A percentile compares a stretch with the other conserved stretches of the same genome.
Conservation (phyloP, 1,140 invertebrate genomes). For the Drosophila littoralis region DNA sequence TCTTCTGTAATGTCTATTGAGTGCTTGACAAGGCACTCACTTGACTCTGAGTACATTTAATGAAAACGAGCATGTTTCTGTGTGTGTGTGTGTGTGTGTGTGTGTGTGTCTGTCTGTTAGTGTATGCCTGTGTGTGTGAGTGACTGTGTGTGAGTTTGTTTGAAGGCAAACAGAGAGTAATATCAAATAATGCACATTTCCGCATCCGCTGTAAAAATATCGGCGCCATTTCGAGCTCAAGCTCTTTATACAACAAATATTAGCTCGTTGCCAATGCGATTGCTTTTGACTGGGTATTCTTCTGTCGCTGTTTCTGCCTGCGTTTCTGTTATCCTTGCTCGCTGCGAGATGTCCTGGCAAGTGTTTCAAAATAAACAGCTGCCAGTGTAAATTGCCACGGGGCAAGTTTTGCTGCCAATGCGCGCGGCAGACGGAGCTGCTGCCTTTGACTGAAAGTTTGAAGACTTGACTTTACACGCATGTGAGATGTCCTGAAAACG, state of each 20-base stretch:
- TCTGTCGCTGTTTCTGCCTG: neutral
- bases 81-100: neutral
- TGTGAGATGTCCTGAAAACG: constrained; percentile 21
- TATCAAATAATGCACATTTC: constrained; percentile 79
- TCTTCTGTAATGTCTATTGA: constrained; percentile 11
- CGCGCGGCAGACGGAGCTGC: constrained; percentile 7
- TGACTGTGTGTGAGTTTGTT: neutral
- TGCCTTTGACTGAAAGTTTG: constrained; percentile 48
- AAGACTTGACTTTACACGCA: constrained; percentile 48
- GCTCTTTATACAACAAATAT: constrained; percentile 43
- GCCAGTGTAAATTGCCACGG: constrained; percentile 75
- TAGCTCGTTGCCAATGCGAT: constrained; percentile 46
- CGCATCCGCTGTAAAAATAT: constrained; percentile 63
- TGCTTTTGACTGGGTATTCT: constrained; percentile 6
- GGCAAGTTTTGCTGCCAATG: constrained; percentile 52
- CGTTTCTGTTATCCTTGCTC: constrained; percentile 7
- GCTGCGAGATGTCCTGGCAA: constrained; percentile 43
- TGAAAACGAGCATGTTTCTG: neutral
- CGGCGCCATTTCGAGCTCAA: constrained; percentile 34
- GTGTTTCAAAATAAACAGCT: constrained; percentile 80
- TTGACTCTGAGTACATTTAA: constrained; percentile 26
- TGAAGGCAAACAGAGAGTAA: constrained; percentile 35
- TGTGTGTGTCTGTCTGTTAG: constrained; percentile 2
- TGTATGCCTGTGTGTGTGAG: neutral
- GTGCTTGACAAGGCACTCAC: constrained; percentile 11